These are phyloP conservation scores for Anorthoa munda DNA, from an alignment of 2,888 invertebrate genomes.

Conservation along the genomic window DNA sequence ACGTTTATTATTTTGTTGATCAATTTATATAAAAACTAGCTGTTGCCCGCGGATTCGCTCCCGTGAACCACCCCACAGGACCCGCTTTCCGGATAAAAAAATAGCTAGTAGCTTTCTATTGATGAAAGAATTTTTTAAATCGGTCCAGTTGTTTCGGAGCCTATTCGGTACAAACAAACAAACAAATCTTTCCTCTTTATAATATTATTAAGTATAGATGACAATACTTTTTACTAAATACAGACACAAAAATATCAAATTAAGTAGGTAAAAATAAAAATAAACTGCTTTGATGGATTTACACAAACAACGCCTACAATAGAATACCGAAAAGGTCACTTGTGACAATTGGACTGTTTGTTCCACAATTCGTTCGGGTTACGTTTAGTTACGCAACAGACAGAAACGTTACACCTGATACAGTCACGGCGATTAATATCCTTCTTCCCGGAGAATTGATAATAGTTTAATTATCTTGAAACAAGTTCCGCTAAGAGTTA, in stretches of 20 bases:
- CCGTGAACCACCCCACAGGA: too few species aligned
- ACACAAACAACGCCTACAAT: constrained; percentile 18
- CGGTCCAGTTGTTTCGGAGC: too few species aligned
- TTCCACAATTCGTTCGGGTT: constrained; percentile 12
- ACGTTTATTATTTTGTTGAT: constrained; percentile 7
- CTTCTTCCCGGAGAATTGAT: constrained; percentile 41
- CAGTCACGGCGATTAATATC: constrained; percentile 18
- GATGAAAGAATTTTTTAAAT: too few species aligned
- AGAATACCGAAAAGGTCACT: constrained; percentile 23
- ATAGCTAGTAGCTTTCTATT: too few species aligned
- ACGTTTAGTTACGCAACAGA: constrained; percentile 12
- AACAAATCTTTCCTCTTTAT: too few species aligned
- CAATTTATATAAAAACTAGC: too few species aligned
- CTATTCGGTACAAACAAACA: too few species aligned
- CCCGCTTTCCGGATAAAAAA: too few species aligned
- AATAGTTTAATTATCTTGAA: constrained; percentile 61
- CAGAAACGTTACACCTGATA: constrained; percentile 32
- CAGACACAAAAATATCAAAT: not conserved
- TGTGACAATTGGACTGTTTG: constrained; percentile 13
- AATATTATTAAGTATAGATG: too few species aligned
- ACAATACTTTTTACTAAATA: not conserved
- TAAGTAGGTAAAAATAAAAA: constrained; percentile 1
- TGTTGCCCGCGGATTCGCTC: too few species aligned
- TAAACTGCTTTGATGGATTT: constrained; percentile 11
- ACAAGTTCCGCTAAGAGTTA: constrained; percentile 73